These are phyloP conservation scores for Cotesia chilonis DNA, from an alignment of 1,140 invertebrate species.

Conservation along the genomic window DNA sequence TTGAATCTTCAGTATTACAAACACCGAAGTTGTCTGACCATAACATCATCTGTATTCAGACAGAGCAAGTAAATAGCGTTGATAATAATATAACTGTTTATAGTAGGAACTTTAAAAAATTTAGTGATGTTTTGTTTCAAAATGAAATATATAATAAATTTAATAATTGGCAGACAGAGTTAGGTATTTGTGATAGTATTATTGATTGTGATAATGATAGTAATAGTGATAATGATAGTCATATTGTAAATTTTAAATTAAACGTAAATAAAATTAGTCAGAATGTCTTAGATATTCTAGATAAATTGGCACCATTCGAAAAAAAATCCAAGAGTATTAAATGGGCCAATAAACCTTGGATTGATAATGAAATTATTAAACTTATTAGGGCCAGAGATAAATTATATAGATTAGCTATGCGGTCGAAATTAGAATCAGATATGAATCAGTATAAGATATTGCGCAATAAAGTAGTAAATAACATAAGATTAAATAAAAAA, in stretches of 20 bases:
- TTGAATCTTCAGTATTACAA: constrained; percentile 11
- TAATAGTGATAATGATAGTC: too few relatives aligned
- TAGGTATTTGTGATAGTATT: too few relatives aligned
- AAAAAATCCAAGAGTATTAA: not conserved
- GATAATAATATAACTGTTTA: not conserved
- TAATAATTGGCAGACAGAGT: too few relatives aligned
- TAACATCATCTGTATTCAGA: not conserved
- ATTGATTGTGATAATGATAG: too few relatives aligned
- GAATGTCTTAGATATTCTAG: not conserved
- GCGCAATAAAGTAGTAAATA: constrained; percentile 8
- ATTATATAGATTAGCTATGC: not conserved
- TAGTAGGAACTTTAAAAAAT: not conserved
- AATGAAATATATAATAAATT: too few relatives aligned
- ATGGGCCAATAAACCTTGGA: constrained; percentile 12
- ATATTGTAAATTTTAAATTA: not conserved
- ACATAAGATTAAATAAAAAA: constrained; percentile 19
- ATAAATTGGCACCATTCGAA: constrained; percentile 1
- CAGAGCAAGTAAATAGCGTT: not conserved
- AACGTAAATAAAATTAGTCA: not conserved
- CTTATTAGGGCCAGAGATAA: constrained; percentile 4
- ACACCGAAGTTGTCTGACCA: constrained; percentile 31
- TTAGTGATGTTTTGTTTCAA: too few relatives aligned
- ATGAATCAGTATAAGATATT: constrained; percentile 11
- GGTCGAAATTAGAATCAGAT: not conserved
- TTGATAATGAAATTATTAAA: not conserved